Evolutionary conservation across 2,113 vertebrate genomes (phyloP).

Genomic region (Neogobius melanostomus): DNA sequence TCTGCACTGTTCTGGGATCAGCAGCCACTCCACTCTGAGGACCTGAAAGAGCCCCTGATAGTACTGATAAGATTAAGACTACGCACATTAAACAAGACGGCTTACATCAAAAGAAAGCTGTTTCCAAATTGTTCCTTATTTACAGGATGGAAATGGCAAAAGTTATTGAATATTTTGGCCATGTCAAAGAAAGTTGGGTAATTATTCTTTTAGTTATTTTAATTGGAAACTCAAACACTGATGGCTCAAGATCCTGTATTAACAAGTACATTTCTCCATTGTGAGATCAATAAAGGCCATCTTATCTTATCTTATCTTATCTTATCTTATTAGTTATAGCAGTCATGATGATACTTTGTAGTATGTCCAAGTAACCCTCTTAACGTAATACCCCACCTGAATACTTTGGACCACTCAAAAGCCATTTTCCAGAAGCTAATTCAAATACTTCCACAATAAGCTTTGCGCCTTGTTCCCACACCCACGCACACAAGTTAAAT

Average conservation of each 20-base stretch:
- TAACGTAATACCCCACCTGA: not conserved
- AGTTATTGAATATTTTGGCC: no score
- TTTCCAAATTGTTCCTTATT: not conserved
- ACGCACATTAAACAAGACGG: not conserved
- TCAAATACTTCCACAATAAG: not conserved
- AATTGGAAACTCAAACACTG: not conserved
- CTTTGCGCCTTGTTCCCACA: constrained; percentile 9
- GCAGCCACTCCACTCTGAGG: constrained; percentile 18
- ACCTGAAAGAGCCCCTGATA: not conserved
- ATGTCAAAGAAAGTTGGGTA: no score
- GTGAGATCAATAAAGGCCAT: no score
- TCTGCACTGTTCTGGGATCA: constrained; percentile 36
- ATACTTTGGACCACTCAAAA: not conserved
- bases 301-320: no score
- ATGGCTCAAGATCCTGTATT: not conserved
- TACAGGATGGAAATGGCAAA: not conserved
- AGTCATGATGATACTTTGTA: no score
- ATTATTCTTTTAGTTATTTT: no score
- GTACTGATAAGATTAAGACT: not conserved
- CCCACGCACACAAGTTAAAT: constrained; percentile 28
- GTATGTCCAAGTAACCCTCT: no score
- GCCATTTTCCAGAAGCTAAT: constrained; percentile 15
- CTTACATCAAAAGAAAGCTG: not conserved
- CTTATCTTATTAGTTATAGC: not conserved
- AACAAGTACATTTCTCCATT: no score